These are phyloP conservation scores for Semaprochilodus insignis DNA, from an alignment of 2,797 vertebrate species.

Conservation along the genomic window DNA sequence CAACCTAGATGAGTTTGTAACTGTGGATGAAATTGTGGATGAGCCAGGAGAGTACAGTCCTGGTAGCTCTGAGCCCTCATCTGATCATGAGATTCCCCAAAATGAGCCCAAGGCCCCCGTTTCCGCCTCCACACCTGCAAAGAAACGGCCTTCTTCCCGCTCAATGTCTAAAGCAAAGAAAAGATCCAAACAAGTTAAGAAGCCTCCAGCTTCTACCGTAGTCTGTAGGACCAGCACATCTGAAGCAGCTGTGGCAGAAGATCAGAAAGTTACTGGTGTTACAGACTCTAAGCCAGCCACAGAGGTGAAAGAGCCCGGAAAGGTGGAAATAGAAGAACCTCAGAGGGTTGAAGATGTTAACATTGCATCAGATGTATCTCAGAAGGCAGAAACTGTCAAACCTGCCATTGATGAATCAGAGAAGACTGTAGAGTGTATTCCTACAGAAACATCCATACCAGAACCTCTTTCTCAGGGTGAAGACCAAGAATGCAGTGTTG, in stretches of 20 bases:
- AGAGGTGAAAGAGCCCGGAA: neutral
- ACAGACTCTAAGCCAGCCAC: neutral
- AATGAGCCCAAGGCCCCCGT: neutral
- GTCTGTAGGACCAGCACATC: constrained; percentile 19
- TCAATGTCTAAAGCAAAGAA: constrained; percentile 3
- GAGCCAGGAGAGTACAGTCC: constrained; percentile 29
- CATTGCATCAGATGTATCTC: neutral
- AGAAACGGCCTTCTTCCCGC: constrained; percentile 21
- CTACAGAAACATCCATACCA: neutral
- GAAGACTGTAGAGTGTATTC: neutral
- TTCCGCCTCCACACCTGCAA: constrained; percentile 15
- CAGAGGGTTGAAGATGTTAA: neutral
- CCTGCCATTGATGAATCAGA: constrained; percentile 48
- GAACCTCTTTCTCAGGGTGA: neutral
- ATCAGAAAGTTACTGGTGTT: neutral
- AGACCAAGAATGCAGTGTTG: neutral
- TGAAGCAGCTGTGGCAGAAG: neutral
- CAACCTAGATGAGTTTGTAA: constrained; percentile 91
- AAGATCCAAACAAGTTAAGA: constrained; percentile 47
- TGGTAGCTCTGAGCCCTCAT: neutral
- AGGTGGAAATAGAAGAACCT: neutral
- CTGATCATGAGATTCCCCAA: neutral
- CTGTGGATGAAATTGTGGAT: constrained; percentile 90
- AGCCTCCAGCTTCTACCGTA: constrained; percentile 12
- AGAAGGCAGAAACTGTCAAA: constrained; percentile 35